phyloP scores from a whole-genome alignment of 2,888 invertebrate species.

The Blera fallax region DNA sequence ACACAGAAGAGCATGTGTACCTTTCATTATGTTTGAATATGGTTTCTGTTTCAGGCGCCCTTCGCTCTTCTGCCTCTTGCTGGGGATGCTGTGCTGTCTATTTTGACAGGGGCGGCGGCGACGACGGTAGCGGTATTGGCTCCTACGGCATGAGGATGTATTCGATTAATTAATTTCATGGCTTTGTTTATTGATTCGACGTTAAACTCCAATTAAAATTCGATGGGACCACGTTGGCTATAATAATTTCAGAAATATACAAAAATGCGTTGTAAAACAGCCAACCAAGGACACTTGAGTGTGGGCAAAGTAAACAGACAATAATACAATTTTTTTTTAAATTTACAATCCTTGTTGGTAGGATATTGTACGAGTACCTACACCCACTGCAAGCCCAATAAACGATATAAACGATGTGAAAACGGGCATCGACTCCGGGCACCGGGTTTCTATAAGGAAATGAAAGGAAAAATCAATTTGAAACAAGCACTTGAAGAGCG shows the following conservation, averaged over 20 bases:
- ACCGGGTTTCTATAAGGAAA: neutral
- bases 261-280: slow-evolving; percentile 16
- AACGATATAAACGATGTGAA: slow-evolving; percentile 1
- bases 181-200: slow-evolving; percentile 69
- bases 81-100: neutral
- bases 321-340: slow-evolving; percentile 5
- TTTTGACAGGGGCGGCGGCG: slow-evolving; percentile 39
- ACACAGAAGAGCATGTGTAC: neutral
- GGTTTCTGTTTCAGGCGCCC: neutral
- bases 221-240: slow-evolving; percentile 41
- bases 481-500: neutral
- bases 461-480: slow-evolving; percentile 48
- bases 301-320: slow-evolving; percentile 3
- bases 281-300: neutral
- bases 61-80: neutral
- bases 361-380: too few species aligned
- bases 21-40: neutral
- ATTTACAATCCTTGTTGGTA: too few species aligned
- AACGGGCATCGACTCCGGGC: neutral
- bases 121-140: too few species aligned
- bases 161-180: slow-evolving; percentile 67
- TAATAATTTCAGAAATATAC: slow-evolving; percentile 33
- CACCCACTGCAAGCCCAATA: neutral
- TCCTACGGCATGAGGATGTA: too few species aligned
- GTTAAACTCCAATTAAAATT: slow-evolving; percentile 66